Conservation (phyloP, 1,140 invertebrate species). For the Hydropsyche tenuis region DNA sequence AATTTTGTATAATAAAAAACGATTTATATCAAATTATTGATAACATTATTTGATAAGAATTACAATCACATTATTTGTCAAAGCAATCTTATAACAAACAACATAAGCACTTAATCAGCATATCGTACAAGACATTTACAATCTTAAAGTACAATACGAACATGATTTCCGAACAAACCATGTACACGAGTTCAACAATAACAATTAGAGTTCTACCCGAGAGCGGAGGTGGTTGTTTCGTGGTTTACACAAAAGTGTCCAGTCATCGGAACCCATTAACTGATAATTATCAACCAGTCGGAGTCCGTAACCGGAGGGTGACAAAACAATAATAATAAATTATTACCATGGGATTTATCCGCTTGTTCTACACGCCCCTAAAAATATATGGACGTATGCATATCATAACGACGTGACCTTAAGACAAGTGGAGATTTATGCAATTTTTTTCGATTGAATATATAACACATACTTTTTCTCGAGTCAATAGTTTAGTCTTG, state of each 20-base stretch:
- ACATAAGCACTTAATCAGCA: no score
- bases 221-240: slow-evolving; percentile 1
- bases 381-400: no score
- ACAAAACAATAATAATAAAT: slow-evolving; percentile 36
- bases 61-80: no score
- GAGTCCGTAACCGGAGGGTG: slow-evolving; percentile 27
- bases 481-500: no score
- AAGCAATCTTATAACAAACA: no score
- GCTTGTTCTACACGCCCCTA: neutral
- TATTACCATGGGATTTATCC: neutral
- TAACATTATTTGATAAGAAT: neutral
- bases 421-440: no score
- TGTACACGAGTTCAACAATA: neutral
- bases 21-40: neutral
- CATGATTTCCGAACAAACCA: neutral
- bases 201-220: neutral
- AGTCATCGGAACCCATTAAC: slow-evolving; percentile 35
- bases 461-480: no score
- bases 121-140: no score
- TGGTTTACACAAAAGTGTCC: neutral
- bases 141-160: neutral
- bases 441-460: no score
- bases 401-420: no score
- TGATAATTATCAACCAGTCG: slow-evolving; percentile 34
- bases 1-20: neutral